These are phyloP conservation scores for Arizona elegans DNA, from an alignment of 2,113 vertebrate genomes.

Conservation along the genomic window DNA sequence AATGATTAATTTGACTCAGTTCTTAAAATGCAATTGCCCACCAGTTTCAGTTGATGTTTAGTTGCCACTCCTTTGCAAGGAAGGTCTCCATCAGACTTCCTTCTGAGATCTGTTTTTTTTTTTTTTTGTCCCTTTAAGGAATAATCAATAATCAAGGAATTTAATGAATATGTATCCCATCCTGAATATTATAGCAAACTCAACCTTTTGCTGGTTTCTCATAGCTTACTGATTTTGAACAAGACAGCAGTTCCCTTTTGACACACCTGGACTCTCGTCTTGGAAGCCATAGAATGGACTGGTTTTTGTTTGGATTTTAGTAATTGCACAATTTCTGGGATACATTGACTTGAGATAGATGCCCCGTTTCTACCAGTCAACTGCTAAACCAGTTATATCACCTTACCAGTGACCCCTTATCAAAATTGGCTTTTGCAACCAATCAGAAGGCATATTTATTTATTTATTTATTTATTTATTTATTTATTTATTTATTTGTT, in stretches of 20 bases:
- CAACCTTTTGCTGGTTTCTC: conserved; percentile 12
- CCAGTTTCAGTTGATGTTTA: conserved; percentile 11
- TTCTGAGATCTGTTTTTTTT: not conserved
- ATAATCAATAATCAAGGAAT: not conserved
- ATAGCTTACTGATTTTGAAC: conserved; percentile 8
- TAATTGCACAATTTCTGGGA: not conserved
- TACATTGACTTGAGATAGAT: not conserved
- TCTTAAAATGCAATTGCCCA: not conserved
- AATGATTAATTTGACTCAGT: conserved; percentile 15
- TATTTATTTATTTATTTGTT: no score
- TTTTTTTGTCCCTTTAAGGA: not conserved
- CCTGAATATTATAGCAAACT: conserved; percentile 4
- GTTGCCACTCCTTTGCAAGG: conserved; percentile 13
- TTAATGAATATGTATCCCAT: conserved; percentile 35
- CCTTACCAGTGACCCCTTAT: not conserved
- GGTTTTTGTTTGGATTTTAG: not conserved
- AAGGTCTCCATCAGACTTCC: conserved; percentile 23
- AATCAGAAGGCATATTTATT: not conserved
- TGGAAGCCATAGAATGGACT: not conserved
- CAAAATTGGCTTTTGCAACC: not conserved
- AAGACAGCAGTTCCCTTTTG: not conserved
- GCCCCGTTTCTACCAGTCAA: not conserved
- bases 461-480: no score
- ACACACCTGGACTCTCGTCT: not conserved
- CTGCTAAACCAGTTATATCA: not conserved